Conservation (phyloP, 30 jellyfish, hydroid and myxozoan genomes). For the Mastigias papua region DNA sequence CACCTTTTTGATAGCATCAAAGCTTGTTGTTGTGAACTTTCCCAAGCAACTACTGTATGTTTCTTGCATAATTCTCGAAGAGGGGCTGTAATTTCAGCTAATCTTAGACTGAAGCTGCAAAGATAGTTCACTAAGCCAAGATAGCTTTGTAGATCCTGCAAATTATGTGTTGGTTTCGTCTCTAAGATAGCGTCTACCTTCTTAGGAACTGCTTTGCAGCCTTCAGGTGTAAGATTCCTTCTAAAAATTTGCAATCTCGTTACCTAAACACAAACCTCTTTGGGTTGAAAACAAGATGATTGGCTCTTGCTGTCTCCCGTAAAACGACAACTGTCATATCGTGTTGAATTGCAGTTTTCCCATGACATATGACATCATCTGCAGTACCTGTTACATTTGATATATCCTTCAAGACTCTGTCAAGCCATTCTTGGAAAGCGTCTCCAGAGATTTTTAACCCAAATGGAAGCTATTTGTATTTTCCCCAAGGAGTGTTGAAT, state of each 20-base stretch:
- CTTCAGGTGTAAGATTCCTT: slow-evolving; percentile 9
- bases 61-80: slow-evolving; percentile 29
- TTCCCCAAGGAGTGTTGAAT: slow-evolving; percentile 56
- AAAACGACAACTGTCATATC: slow-evolving; percentile 13
- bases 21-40: slow-evolving; percentile 48
- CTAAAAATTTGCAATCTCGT: slow-evolving; percentile 25
- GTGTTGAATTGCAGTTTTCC: slow-evolving; percentile 16
- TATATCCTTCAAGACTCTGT: neutral
- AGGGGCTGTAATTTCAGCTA: slow-evolving; percentile 38
- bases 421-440: slow-evolving; percentile 20
- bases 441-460: slow-evolving; percentile 44
- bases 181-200: slow-evolving; percentile 27
- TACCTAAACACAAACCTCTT: slow-evolving; percentile 16
- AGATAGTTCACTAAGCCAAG: slow-evolving; percentile 60
- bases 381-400: slow-evolving; percentile 20
- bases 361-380: slow-evolving; percentile 18
- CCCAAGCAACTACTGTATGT: slow-evolving; percentile 19
- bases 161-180: slow-evolving; percentile 17
- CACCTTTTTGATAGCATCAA: slow-evolving; percentile 5
- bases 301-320: slow-evolving; percentile 10
- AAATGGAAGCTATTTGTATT: slow-evolving; percentile 43
- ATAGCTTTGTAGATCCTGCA: slow-evolving; percentile 22
- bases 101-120: neutral
- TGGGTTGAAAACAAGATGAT: slow-evolving; percentile 22
- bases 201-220: slow-evolving; percentile 3